These are phyloP conservation scores for Drosophila diplacantha DNA, from an alignment of 2,888 invertebrate genomes.

Conservation along the genomic window DNA sequence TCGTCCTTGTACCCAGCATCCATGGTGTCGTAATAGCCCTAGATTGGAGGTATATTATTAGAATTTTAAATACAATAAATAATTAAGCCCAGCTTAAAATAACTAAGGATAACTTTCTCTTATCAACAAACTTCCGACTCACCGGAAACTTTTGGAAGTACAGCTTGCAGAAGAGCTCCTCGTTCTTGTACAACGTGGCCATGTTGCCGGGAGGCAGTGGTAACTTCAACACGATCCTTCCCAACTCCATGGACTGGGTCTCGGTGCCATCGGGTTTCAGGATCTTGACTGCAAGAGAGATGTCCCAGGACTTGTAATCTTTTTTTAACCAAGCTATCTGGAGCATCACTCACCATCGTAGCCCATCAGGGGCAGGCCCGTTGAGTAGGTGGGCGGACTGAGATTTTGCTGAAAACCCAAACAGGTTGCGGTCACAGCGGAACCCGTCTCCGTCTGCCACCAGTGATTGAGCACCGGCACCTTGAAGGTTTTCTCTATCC, in stretches of 20 bases:
- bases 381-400: constrained; percentile 85
- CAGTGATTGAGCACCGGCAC: constrained; percentile 93
- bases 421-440: constrained; percentile 91
- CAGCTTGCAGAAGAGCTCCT: constrained; percentile 86
- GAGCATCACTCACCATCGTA: constrained; percentile 84
- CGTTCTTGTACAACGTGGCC: constrained; percentile 88
- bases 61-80: not conserved
- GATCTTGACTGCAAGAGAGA: constrained; percentile 80
- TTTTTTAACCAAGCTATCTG: not conserved
- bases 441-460: constrained; percentile 98
- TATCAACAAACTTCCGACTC: constrained; percentile 72
- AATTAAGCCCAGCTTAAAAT: not conserved
- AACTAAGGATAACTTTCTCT: not conserved
- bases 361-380: constrained; percentile 93
- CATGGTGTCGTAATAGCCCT: constrained; percentile 89
- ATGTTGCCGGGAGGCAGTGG: constrained; percentile 94
- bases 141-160: constrained; percentile 92
- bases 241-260: constrained; percentile 85
- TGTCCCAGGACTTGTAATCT: constrained; percentile 14
- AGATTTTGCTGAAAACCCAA: constrained; percentile 85
- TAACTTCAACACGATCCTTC: constrained; percentile 88
- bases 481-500: constrained; percentile 85
- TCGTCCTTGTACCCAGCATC: constrained; percentile 93
- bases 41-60: not conserved
- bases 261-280: constrained; percentile 84